phyloP scores from a whole-genome alignment of 1,140 invertebrate genomes.

The Sitodiplosis mosellana region DNA sequence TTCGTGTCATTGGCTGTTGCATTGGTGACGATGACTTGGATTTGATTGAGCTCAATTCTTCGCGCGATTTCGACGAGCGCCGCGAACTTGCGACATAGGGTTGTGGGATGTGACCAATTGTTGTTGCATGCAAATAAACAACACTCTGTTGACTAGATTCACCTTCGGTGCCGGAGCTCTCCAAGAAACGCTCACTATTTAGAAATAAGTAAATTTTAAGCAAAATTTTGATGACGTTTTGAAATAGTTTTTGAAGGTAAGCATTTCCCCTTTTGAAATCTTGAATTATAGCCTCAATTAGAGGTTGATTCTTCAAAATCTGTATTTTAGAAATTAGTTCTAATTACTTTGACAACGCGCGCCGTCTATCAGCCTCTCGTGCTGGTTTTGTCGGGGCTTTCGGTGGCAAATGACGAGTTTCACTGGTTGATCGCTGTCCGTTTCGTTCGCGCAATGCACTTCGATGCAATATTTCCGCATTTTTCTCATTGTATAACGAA shows the following conservation, averaged over 20 bases:
- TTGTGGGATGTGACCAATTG: conserved; percentile 29
- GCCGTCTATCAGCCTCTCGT: conserved; percentile 17
- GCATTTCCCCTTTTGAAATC: no score
- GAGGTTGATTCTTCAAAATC: background rate
- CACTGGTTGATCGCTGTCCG: background rate
- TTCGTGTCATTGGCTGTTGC: conserved; percentile 39
- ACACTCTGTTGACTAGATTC: conserved; percentile 61
- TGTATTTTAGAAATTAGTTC: background rate
- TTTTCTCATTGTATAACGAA: no score
- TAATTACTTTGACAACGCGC: conserved; percentile 7
- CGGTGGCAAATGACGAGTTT: conserved; percentile 2
- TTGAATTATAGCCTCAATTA: no score
- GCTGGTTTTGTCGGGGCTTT: conserved; percentile 19
- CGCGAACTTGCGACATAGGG: conserved; percentile 15
- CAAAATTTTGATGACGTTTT: no score
- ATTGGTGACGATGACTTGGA: conserved; percentile 26
- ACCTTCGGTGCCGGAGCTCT: conserved; percentile 53
- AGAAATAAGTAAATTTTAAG: no score
- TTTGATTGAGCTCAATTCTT: conserved; percentile 43
- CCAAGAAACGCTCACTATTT: conserved; percentile 26
- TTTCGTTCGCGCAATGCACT: background rate
- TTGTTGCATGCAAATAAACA: conserved; percentile 61
- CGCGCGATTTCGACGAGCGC: conserved; percentile 33
- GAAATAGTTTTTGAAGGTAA: no score
- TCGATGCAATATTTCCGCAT: background rate